Evolutionary conservation across 2,888 invertebrate genomes (phyloP), one percentile per base, ranked within the genome.

Genomic region (Sialis lutaria): DNA sequence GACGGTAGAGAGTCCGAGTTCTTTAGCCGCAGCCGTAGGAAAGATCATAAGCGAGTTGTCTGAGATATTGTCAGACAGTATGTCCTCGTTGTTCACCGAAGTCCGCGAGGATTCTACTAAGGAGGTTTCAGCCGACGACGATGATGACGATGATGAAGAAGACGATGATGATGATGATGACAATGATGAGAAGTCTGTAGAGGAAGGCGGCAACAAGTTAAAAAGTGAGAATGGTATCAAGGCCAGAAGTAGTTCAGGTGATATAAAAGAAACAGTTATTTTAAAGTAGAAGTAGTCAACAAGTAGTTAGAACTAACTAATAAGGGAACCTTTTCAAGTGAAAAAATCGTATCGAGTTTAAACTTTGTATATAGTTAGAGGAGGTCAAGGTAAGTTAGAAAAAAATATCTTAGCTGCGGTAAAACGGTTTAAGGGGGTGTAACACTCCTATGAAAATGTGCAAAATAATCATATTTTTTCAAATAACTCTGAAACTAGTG

Each of bases 141-240:
- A 53, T 32, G 56, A 55, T 4, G 51, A 52, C 4, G 55, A 53
- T 10, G 57, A 55, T 6, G 47, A 47, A 1, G 47, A 47, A 9
- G 41, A 46, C 9, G 46, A 41, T 33, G 46, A 42, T 4, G 41
- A 46, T 8, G 42, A 31, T 10, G 35, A 32, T 10, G 44, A 40
- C 5, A 34, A 7, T n/a, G 41, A 45, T 6, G 12, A 46, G 41
- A 45, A 43, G 34, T 12, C 3, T 4, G 4, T 32, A 30, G 42
- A 30, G 31, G 22, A 22, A 8, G 30, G 40, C 12, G 35, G 35
- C 12, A 45, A 45, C 39, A 60, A 60, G 50, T 60, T 60, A 54
- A 60, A 60, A 54, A 76, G 74, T 52, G 77, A 79, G 64, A 77
- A 77, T 22, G 22, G 22, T 22, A 22, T 22, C 22, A 22, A 22